Percentiles rank a stretch among this genome's conserved stretches.
Evolutionary conservation across 2,113 vertebrate species (phyloP).

Genomic region (Sceloporus undulatus): DNA sequence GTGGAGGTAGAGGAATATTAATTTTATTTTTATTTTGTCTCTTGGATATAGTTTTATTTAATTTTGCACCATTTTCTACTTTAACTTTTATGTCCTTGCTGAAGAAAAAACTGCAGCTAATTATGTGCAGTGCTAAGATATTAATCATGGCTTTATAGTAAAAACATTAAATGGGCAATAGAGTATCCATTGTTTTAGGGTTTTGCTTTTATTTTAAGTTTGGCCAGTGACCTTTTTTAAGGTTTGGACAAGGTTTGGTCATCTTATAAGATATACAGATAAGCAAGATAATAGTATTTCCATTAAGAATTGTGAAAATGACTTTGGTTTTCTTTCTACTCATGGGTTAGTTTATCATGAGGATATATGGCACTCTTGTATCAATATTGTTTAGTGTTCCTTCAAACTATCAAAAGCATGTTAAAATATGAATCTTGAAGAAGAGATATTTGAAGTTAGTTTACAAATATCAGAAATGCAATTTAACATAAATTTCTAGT

Average conservation of each 20-base stretch:
- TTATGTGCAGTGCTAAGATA: constrained; percentile 54
- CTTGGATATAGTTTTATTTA: constrained; percentile 45
- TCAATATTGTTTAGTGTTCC: background rate
- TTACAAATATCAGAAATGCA: background rate
- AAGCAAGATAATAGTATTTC: constrained; percentile 52
- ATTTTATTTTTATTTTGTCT: constrained; percentile 20
- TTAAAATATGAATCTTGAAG: background rate
- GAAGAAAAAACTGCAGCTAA: constrained; percentile 48
- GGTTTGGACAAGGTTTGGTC: constrained; percentile 2
- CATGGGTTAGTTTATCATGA: too few relatives aligned
- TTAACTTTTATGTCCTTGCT: constrained; percentile 48
- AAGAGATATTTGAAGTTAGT: constrained; percentile 12
- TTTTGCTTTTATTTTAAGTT: background rate
- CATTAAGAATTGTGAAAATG: background rate
- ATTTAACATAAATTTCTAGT: background rate
- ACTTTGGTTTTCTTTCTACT: constrained; percentile 22
- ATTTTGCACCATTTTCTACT: constrained; percentile 65
- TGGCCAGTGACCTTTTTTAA: background rate
- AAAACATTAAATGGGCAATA: constrained; percentile 49
- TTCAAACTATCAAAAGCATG: background rate
- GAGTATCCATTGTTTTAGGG: constrained; percentile 33
- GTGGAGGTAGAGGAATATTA: constrained; percentile 74
- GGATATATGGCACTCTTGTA: background rate
- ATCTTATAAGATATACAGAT: constrained; percentile 35
- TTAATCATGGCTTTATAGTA: constrained; percentile 44